These are phyloP conservation scores for Emesis furor DNA, from an alignment of 2,888 invertebrate species.

Conservation along the genomic window DNA sequence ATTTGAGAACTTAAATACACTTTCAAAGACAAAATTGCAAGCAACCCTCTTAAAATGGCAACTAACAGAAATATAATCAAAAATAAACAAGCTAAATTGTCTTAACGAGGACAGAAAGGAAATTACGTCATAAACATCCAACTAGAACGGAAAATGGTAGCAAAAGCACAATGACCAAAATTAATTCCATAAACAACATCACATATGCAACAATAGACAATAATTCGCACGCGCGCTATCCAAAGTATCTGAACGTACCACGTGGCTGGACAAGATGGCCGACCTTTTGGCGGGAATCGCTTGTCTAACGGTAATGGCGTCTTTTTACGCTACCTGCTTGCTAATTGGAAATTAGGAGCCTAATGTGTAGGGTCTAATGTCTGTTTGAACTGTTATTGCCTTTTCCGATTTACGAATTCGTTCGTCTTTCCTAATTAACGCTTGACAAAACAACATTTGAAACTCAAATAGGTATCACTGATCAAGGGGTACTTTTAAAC, in stretches of 20 bases:
- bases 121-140: conserved; percentile 77
- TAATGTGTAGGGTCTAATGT: conserved; percentile 89
- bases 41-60: background rate
- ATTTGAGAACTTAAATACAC: background rate
- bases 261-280: conserved; percentile 83
- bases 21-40: background rate
- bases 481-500: background rate
- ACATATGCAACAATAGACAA: conserved; percentile 89
- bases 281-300: conserved; percentile 88
- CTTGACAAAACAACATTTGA: conserved; percentile 43
- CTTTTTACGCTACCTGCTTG: conserved; percentile 91
- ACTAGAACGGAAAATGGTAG: conserved; percentile 77
- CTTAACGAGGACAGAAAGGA: conserved; percentile 65
- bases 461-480: conserved; percentile 29
- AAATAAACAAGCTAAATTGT: conserved; percentile 24
- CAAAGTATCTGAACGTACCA: conserved; percentile 83
- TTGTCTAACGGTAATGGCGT: conserved; percentile 86
- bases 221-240: conserved; percentile 88
- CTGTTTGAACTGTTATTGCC: conserved; percentile 85
- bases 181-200: conserved; percentile 91
- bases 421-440: conserved; percentile 84
- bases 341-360: conserved; percentile 90
- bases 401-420: conserved; percentile 86
- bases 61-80: conserved; percentile 11
- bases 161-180: conserved; percentile 86